These are phyloP conservation scores for Crax fasciolata DNA, from an alignment of 2,797 vertebrate genomes.

Conservation along the genomic window DNA sequence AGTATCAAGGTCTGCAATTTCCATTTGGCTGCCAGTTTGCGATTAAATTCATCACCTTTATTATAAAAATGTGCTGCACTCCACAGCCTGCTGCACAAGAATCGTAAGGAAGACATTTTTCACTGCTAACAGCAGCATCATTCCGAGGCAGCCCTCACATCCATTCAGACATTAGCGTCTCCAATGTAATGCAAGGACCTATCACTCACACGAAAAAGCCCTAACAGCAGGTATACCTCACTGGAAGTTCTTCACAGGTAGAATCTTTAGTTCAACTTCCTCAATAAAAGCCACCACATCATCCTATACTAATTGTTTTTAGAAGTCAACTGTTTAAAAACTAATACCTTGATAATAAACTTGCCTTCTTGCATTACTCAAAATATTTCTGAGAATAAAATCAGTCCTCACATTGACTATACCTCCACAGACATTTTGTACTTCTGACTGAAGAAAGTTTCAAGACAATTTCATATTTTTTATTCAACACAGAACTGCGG, in stretches of 20 bases:
- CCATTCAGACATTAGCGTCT: conserved; percentile 79
- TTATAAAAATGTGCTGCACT: conserved; percentile 87
- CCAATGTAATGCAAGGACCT: conserved; percentile 73
- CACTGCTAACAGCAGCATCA: conserved; percentile 85
- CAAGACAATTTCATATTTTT: background rate
- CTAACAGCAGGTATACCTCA: conserved; percentile 45
- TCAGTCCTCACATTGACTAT: background rate
- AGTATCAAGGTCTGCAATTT: conserved; percentile 88
- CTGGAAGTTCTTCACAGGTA: conserved; percentile 58
- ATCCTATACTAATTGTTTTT: background rate
- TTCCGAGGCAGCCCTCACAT: conserved; percentile 81
- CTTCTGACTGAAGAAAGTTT: background rate
- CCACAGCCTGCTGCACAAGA: conserved; percentile 86
- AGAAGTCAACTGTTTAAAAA: background rate
- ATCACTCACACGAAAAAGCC: conserved; percentile 73
- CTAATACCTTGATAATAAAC: background rate
- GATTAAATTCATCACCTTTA: conserved; percentile 94
- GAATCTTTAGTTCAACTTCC: conserved; percentile 19
- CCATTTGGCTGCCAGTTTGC: conserved; percentile 87
- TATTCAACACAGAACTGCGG: background rate
- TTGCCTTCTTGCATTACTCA: background rate
- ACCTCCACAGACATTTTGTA: background rate
- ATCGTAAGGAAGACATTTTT: conserved; percentile 86
- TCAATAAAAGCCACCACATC: conserved; percentile 15
- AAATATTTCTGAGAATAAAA: background rate